phyloP scores from a whole-genome alignment of 2,797 vertebrate species.

The Acrossocheilus wenchowensis region DNA sequence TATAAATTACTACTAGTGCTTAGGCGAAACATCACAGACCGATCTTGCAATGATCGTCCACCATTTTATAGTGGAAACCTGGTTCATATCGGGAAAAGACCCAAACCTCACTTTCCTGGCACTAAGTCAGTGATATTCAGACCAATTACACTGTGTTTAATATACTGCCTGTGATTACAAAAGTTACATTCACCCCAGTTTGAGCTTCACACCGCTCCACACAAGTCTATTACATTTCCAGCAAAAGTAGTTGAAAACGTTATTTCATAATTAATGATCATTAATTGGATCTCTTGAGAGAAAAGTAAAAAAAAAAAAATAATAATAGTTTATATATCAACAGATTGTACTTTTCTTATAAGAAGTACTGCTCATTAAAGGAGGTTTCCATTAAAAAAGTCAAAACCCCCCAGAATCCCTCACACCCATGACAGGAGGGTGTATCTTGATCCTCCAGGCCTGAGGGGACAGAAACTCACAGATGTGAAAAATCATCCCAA shows the following conservation, averaged over 20 bases:
- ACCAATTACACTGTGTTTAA: constrained; percentile 57
- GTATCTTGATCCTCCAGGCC: constrained; percentile 46
- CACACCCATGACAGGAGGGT: constrained; percentile 32
- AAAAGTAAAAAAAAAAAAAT: neutral
- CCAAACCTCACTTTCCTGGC: constrained; percentile 70
- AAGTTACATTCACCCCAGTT: constrained; percentile 41
- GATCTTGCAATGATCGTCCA: constrained; percentile 50
- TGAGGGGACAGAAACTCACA: constrained; percentile 44
- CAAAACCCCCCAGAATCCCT: neutral
- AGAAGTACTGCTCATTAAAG: neutral
- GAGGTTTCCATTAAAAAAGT: constrained; percentile 11
- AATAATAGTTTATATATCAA: too few species aligned
- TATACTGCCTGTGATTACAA: constrained; percentile 58
- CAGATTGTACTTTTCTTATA: too few species aligned
- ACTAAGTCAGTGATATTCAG: constrained; percentile 50
- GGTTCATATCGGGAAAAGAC: constrained; percentile 58
- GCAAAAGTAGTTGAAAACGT: neutral
- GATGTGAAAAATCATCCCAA: constrained; percentile 56
- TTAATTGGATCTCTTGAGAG: constrained; percentile 2
- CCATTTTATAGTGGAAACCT: constrained; percentile 68
- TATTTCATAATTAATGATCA: constrained; percentile 38
- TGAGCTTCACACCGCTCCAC: neutral
- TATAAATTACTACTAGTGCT: neutral
- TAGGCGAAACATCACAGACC: constrained; percentile 33
- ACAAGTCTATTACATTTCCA: constrained; percentile 27